Conservation (phyloP, 2,797 vertebrate genomes). For the Pipistrellus nathusii region DNA sequence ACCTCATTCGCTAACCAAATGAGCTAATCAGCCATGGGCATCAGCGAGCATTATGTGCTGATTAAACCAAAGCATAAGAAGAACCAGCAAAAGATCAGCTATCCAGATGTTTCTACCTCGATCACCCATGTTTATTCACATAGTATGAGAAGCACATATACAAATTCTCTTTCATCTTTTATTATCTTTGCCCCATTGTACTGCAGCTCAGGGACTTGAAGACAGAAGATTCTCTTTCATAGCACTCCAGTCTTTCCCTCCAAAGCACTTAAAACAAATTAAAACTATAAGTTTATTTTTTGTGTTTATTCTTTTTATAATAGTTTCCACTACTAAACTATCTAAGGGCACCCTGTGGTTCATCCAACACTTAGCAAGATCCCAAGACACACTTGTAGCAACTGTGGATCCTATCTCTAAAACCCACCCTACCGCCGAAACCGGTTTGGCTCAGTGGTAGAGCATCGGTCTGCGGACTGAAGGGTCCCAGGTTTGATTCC, state of each 20-base stretch:
- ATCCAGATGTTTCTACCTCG: neutral
- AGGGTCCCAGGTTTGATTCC: too few relatives aligned
- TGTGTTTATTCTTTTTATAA: constrained; percentile 21
- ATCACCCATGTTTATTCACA: constrained; percentile 34
- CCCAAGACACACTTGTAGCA: constrained; percentile 27
- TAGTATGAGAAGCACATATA: neutral
- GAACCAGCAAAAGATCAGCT: constrained; percentile 33
- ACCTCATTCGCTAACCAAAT: constrained; percentile 78
- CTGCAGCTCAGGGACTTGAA: neutral
- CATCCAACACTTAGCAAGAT: constrained; percentile 22
- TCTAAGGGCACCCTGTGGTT: neutral
- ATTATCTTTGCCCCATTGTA: neutral
- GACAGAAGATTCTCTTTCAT: neutral
- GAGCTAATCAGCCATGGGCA: constrained; percentile 62
- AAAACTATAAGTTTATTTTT: constrained; percentile 12
- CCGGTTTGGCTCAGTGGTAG: too few relatives aligned
- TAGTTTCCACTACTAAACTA: neutral
- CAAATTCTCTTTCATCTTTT: constrained; percentile 4
- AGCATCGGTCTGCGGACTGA: too few relatives aligned
- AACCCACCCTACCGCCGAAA: constrained; percentile 43
- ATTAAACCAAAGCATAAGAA: constrained; percentile 63
- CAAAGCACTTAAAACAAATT: constrained; percentile 47
- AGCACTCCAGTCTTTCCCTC: constrained; percentile 31
- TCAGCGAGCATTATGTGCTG: constrained; percentile 58
- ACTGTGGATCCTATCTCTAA: constrained; percentile 3